Evolutionary conservation across 2,113 vertebrate genomes (phyloP), one percentile per base, ranked within the genome.

Genomic region (Myrmophylax atrothorax): DNA sequence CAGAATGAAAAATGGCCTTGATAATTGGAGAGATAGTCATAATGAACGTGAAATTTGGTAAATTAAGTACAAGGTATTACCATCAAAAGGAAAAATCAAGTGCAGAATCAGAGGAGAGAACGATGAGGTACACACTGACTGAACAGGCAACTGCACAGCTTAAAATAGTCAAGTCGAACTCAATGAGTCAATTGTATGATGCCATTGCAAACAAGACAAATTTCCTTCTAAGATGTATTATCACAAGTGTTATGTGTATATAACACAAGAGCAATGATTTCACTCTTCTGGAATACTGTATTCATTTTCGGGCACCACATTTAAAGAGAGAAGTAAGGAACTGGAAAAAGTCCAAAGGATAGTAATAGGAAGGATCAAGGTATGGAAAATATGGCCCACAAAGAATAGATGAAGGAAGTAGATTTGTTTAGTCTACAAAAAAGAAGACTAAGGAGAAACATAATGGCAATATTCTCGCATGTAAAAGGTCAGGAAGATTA

Each of bases 381-480:
- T 75, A 84, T 38, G 95, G 91, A 87, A 96, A 96, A 83, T 87
- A 87, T 18, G 67, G n/a, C 62, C 81, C 84, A 82, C 83, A 77
- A 96, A 94, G 91, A 82, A 60, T 1, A 93, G 84, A 91, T 94
- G 81, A 95, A 95, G 84, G 91, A 95, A 95, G 84, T 52, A 94
- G 84, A 90, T 94, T 97, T 96, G 95, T 96, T 97, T 97, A 97
- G 96, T 97, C 95, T 97, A 87, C 69, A 73, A 49, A 92, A 92
- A 23, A 78, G 44, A 95, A 94, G 77, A 91, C 77, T 89, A 89
- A 85, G 90, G 64, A 84, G 80, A 89, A 53, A 87, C 2, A 10
- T 82, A 91, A 96, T 68, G 82, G 66, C 66, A 79, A 76, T 92
- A 69, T 89, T 94, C 56, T 89, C 47, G 68, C 44, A 72, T 96